Conservation (phyloP, 1,140 invertebrate species). For the Drosophila tsacasi region DNA sequence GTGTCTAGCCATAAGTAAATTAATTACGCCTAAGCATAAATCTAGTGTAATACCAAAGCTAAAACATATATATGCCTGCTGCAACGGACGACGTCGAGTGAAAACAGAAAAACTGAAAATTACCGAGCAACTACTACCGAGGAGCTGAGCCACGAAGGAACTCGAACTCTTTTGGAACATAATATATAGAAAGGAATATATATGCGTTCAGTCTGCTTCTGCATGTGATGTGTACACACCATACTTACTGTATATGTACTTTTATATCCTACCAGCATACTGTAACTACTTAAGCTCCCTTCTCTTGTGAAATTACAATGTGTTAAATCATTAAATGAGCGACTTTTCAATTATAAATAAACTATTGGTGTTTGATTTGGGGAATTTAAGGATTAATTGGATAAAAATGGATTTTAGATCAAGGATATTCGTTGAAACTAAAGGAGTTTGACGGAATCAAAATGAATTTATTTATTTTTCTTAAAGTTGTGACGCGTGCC, state of each 20-base stretch:
- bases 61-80: conserved; percentile 54
- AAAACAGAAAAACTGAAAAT: not conserved
- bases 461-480: too few relatives aligned
- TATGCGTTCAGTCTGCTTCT: conserved; percentile 31
- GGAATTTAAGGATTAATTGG: too few relatives aligned
- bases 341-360: conserved; percentile 61
- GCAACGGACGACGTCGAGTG: conserved; percentile 15
- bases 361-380: not conserved
- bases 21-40: conserved; percentile 80
- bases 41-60: conserved; percentile 84
- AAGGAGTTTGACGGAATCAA: too few relatives aligned
- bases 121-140: conserved; percentile 4
- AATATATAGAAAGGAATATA: not conserved
- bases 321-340: conserved; percentile 65
- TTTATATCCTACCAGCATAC: conserved; percentile 52
- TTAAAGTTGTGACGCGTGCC: too few relatives aligned
- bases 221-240: conserved; percentile 59
- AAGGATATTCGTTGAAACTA: not conserved
- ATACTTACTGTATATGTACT: conserved; percentile 66
- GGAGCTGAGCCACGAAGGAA: not conserved
- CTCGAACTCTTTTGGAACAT: conserved; percentile 21
- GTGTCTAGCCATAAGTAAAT: conserved; percentile 78
- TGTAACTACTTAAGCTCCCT: conserved; percentile 70
- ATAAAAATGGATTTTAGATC: not conserved
- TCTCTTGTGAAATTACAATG: conserved; percentile 75